Conservation (phyloP, 2,888 invertebrate species). For the Sipha maydis region DNA sequence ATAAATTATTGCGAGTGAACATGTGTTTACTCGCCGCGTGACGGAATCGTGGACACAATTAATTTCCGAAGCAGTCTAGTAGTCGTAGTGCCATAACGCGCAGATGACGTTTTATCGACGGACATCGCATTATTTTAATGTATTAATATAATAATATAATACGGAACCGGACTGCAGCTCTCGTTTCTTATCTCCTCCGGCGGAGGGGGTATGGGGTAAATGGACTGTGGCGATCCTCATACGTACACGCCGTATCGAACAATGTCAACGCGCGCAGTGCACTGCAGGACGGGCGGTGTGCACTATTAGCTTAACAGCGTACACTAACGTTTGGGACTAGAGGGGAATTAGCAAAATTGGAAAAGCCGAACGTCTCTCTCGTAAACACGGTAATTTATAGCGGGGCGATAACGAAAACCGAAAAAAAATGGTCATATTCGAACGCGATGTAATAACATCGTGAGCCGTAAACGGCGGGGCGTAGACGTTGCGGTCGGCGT, state of each 20-base stretch:
- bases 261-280: background rate
- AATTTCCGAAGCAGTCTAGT: background rate
- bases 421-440: no score
- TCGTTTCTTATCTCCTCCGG: slow-evolving; percentile 20
- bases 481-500: no score
- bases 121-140: background rate
- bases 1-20: no score
- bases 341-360: slow-evolving; percentile 44
- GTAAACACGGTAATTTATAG: slow-evolving; percentile 22
- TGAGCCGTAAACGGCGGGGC: background rate
- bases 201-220: slow-evolving; percentile 10
- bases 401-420: background rate
- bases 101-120: slow-evolving; percentile 3
- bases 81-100: no score
- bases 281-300: no score
- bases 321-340: background rate
- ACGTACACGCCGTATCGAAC: background rate
- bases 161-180: background rate
- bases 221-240: slow-evolving; percentile 18
- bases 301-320: no score
- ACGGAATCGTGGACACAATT: background rate
- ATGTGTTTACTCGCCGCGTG: background rate
- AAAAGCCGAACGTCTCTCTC: slow-evolving; percentile 49
- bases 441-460: no score
- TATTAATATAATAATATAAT: background rate